A percentile compares a stretch with the other conserved stretches of the same genome.
Evolutionary conservation across 2,888 invertebrate species (phyloP).

Genomic region (Ctenicera cuprea): DNA sequence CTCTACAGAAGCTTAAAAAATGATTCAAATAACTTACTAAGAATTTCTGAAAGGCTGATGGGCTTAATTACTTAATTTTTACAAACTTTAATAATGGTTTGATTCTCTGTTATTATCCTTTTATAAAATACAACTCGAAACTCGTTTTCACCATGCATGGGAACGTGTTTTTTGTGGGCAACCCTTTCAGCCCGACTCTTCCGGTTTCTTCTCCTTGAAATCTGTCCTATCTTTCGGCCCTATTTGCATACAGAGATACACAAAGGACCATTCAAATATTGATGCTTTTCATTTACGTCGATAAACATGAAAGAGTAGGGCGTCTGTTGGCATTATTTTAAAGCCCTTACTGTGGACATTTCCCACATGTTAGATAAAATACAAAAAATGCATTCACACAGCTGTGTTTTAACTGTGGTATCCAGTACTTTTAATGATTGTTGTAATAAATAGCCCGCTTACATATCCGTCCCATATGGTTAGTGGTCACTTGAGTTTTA

Average conservation of each 20-base stretch:
- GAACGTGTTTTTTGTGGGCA: constrained; percentile 54
- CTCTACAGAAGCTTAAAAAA: background rate
- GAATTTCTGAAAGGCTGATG: background rate
- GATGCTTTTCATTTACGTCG: constrained; percentile 45
- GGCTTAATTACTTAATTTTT: constrained; percentile 18
- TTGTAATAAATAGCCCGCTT: constrained; percentile 58
- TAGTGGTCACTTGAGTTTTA: constrained; percentile 57
- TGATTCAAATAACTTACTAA: background rate
- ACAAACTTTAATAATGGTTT: background rate
- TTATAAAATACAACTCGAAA: background rate
- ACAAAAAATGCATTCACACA: constrained; percentile 56
- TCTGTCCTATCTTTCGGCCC: constrained; percentile 53
- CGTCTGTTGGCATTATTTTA: constrained; percentile 54
- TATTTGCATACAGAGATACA: constrained; percentile 59
- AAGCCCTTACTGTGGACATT: constrained; percentile 58
- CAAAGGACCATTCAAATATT: constrained; percentile 52
- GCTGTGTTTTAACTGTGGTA: constrained; percentile 59
- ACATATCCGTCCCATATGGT: constrained; percentile 57
- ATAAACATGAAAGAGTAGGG: constrained; percentile 36
- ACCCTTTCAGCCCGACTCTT: constrained; percentile 56
- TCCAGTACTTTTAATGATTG: constrained; percentile 54
- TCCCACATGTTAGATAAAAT: constrained; percentile 59
- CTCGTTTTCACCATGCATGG: constrained; percentile 42
- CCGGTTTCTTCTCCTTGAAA: constrained; percentile 58
- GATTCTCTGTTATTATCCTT: background rate